A percentile compares a stretch with the other conserved stretches of the same genome.
Evolutionary conservation across 2,888 invertebrate genomes (phyloP).

Genomic region (Eupithecia insigniata): DNA sequence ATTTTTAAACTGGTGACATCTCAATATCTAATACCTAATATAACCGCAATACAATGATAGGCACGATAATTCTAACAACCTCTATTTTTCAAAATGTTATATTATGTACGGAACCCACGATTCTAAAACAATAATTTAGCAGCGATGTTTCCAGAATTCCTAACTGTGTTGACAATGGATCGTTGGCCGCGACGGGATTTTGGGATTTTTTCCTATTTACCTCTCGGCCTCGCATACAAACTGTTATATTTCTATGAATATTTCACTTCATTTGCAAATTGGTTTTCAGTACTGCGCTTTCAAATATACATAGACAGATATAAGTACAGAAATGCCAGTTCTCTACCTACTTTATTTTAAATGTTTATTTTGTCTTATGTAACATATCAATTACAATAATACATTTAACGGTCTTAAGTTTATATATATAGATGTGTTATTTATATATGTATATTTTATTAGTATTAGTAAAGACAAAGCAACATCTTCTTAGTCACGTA

Average conservation of each 20-base stretch:
- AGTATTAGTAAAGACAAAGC: no score
- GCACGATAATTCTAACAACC: not conserved
- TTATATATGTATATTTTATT: no score
- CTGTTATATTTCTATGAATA: not conserved
- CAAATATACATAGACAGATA: not conserved
- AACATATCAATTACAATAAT: no score
- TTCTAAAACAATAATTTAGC: not conserved
- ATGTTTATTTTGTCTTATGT: no score
- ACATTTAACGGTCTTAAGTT: no score
- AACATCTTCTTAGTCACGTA: no score
- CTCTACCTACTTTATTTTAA: not conserved
- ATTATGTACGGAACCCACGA: not conserved
- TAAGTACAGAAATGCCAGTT: not conserved
- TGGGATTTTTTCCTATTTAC: not conserved
- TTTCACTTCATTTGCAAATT: not conserved
- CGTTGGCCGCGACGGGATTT: not conserved
- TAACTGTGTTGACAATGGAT: slow-evolving; percentile 9
- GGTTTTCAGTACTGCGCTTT: not conserved
- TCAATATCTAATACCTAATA: no score
- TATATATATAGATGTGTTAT: no score
- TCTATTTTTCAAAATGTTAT: no score
- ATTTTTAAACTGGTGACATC: no score
- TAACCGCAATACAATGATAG: not conserved
- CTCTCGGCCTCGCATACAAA: not conserved
- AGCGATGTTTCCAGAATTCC: not conserved